Evolutionary conservation across 2,113 vertebrate species (phyloP).

Genomic region (Otolemur garnettii): DNA sequence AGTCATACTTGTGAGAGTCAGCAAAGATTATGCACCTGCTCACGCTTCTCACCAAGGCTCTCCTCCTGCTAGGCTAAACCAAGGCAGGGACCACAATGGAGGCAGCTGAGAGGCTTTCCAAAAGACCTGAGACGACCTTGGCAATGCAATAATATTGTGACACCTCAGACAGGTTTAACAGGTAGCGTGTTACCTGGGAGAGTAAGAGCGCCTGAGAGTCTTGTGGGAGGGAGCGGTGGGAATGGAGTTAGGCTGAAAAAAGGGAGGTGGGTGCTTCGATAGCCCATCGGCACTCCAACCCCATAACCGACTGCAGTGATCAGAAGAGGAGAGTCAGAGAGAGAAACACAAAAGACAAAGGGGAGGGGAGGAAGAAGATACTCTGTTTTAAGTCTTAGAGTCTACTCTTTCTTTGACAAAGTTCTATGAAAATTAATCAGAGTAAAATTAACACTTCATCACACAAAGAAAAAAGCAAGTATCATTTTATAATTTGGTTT

Average conservation of each 20-base stretch:
- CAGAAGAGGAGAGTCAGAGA: constrained; percentile 87
- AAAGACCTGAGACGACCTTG: constrained; percentile 76
- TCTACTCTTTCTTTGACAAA: constrained; percentile 86
- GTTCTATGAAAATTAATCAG: constrained; percentile 85
- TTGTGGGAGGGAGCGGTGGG: constrained; percentile 96
- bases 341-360: constrained; percentile 82
- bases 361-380: constrained; percentile 86
- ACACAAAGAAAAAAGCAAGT: constrained; percentile 40
- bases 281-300: constrained; percentile 98
- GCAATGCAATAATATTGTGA: constrained; percentile 90
- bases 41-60: constrained; percentile 61
- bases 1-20: background rate
- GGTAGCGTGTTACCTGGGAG: constrained; percentile 96
- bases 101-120: constrained; percentile 66
- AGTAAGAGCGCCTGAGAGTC: constrained; percentile 97
- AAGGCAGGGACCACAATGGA: background rate
- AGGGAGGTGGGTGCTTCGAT: constrained; percentile 95
- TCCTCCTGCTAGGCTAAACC: background rate
- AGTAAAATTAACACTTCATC: constrained; percentile 85
- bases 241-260: constrained; percentile 96
- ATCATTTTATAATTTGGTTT: constrained; percentile 44
- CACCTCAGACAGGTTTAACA: constrained; percentile 89
- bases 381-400: constrained; percentile 89
- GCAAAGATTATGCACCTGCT: background rate
- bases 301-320: constrained; percentile 96